Evolutionary conservation across 2,797 vertebrate genomes (phyloP), one percentile per base, ranked within the genome.

Genomic region (Paedocypris micromegethes): DNA sequence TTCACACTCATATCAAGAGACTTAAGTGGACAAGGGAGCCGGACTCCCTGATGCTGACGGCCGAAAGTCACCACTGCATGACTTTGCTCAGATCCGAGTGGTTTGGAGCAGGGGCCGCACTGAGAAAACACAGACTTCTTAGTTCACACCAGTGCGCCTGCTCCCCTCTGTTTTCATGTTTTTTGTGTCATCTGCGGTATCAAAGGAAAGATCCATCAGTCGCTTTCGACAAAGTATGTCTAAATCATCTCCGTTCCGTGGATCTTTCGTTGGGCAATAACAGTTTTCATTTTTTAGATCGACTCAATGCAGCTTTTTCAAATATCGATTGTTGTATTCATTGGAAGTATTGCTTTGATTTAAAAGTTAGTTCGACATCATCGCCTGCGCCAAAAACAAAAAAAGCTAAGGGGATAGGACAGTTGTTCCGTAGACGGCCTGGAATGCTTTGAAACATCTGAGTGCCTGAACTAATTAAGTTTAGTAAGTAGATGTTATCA

Each of bases 401-500:
- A 23, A 23, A 70, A 58, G 23, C 63, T 54, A 47, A 23, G 23
- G 23, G 55, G 54, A 45, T 53, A 5, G 72, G 58, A 49, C 62
- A 64, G 53, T 45, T 39, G 47, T 68, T 59, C 64, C 64, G 64
- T 70, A 78, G 72, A 74, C 58, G 72, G 59, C 44, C 45, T 58
- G 59, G 65, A 56, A 64, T 67, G 51, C 68, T 70, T 70, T 70
- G 68, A 75, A 77, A 77, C 65, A 76, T 82, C 79, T 74, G 79
- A 78, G 77, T 83, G 79, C 83, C 82, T 86, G 78, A 85, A 84
- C 80, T 87, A 83, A 87, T 87, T 80, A 86, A 74, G 67, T 79
- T 78, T 73, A 78, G 71, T 82, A 81, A 80, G 72, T 63, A 87
- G 86, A 90, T 89, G 84, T 84, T 89, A 89, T 89, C 86, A 83